Evolutionary conservation across 2,888 invertebrate genomes (phyloP).

Genomic region (Drosophila parthenogenetica): DNA sequence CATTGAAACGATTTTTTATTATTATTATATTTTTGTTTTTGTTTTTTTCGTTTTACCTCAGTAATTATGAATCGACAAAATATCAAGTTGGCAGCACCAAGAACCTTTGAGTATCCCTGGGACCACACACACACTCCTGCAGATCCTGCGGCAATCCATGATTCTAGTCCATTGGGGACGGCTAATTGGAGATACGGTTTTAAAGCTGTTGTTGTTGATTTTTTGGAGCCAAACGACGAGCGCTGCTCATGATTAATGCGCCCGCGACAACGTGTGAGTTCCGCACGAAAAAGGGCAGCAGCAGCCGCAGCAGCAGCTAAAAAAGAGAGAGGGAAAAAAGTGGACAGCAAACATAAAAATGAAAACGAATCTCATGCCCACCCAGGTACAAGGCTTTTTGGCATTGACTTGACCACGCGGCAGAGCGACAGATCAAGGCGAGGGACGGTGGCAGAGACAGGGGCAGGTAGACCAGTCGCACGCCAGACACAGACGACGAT

Average conservation of each 20-base stretch:
- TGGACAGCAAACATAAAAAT: slow-evolving; percentile 68
- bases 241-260: slow-evolving; percentile 73
- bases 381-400: slow-evolving; percentile 63
- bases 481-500: slow-evolving; percentile 73
- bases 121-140: slow-evolving; percentile 65
- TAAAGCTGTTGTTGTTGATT: slow-evolving; percentile 34
- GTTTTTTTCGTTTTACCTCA: slow-evolving; percentile 62
- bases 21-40: too few relatives aligned
- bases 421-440: neutral
- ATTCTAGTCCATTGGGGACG: slow-evolving; percentile 42
- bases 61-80: slow-evolving; percentile 66
- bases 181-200: slow-evolving; percentile 57
- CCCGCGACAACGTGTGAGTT: slow-evolving; percentile 80
- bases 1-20: slow-evolving; percentile 65
- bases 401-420: slow-evolving; percentile 44
- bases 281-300: slow-evolving; percentile 61
- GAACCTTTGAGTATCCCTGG: slow-evolving; percentile 13
- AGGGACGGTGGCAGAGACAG: slow-evolving; percentile 4
- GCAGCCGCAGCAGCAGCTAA: slow-evolving; percentile 2
- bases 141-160: slow-evolving; percentile 16
- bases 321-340: slow-evolving; percentile 15
- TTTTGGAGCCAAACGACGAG: slow-evolving; percentile 40
- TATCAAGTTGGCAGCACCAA: slow-evolving; percentile 24
- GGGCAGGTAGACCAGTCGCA: slow-evolving; percentile 64
- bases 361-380: slow-evolving; percentile 76